Evolutionary conservation across 1,140 invertebrate species (phyloP), one percentile per base, ranked within the genome.

Genomic region (Bicyclus anynana): DNA sequence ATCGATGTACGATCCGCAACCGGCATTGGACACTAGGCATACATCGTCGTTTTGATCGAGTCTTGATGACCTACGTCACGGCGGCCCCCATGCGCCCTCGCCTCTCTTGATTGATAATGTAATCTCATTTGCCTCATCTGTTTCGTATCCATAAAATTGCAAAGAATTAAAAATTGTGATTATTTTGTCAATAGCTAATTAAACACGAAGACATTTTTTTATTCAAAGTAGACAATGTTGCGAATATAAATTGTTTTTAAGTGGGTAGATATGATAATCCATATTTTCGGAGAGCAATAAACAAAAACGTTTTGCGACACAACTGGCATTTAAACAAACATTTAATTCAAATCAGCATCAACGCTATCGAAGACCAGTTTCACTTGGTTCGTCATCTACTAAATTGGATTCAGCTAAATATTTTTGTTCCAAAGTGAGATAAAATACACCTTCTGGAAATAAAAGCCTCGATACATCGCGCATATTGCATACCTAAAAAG

Each of bases 1-100:
- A 88, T 88, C 82, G 85, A 88, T 88, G 85, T 80, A 79, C 76
- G 76, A 84, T 83, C 77, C 73, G 75, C 77, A 75, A 79, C 72
- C 77, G 78, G 71, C 74, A 69, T 74, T 68, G 69, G 65, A 73
- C 67, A 74, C 68, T 65, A 77, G 72, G 74, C 67, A 76, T 72
- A 70, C 55, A 72, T 65, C 59, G 77, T 81, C 78, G 80, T 72
- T 77, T 62, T 65, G 37, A 80, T 72, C 67, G 65, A 74, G 63
- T 73, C 68, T 56, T 70, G 58, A 77, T 74, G 65, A 74, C 69
- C 69, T 67, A 71, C 65, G 70, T 74, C 67, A 69, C 65, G 59
- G 55, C 59, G 62, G 68, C 66, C 61, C 65, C 67, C 53, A 73
- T 78, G 71, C 72, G 68, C 68, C 64, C 53, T 72, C 59, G 68